phyloP scores from a whole-genome alignment of 2,113 vertebrate species.

The Noctilio leporinus region DNA sequence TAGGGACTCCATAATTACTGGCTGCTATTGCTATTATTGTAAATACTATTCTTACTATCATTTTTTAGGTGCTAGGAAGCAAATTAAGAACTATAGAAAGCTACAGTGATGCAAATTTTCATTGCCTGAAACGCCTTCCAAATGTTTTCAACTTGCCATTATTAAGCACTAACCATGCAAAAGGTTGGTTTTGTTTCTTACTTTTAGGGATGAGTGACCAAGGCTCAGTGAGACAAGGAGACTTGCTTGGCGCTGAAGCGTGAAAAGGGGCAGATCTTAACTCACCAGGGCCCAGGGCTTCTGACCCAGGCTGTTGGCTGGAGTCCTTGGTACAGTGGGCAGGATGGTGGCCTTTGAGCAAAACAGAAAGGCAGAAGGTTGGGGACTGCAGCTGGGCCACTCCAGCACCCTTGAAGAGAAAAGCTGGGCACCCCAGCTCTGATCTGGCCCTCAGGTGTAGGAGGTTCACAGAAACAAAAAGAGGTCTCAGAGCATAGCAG shows the following conservation, averaged over 20 bases:
- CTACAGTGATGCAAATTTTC: not conserved
- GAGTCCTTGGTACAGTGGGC: not conserved
- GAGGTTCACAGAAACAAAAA: not conserved
- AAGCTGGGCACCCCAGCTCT: not conserved
- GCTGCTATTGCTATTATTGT: not conserved
- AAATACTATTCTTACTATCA: no score
- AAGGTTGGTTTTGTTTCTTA: not conserved
- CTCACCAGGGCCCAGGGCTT: not conserved
- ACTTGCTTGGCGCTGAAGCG: not conserved
- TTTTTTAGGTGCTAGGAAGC: not conserved
- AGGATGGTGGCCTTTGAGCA: fast-evolving
- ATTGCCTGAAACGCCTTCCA: not conserved
- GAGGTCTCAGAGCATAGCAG: fast-evolving
- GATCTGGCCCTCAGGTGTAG: not conserved
- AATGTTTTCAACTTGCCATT: not conserved
- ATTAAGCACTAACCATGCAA: not conserved
- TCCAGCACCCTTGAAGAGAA: not conserved
- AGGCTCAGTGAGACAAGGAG: not conserved
- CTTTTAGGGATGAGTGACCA: not conserved
- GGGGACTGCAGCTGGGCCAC: not conserved
- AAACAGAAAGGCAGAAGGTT: not conserved
- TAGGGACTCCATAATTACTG: not conserved
- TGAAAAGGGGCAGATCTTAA: not conserved
- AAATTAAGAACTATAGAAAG: not conserved
- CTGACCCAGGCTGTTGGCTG: not conserved